Evolutionary conservation across 2,888 invertebrate genomes (phyloP), one percentile per base, ranked within the genome.

Genomic region (Drosophila paucipuncta): DNA sequence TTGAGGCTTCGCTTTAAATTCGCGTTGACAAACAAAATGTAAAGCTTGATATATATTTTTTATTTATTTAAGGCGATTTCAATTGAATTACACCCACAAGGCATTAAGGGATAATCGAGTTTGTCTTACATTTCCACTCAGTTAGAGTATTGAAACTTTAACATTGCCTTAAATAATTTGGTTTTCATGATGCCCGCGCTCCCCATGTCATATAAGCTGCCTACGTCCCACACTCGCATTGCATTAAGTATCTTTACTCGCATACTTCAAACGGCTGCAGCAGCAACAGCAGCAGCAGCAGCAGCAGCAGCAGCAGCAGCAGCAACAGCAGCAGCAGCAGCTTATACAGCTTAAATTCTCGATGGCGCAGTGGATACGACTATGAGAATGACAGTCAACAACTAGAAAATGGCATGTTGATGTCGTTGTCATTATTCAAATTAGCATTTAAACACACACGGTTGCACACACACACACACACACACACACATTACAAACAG

Each of bases 391-490:
- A 70, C 79, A 84, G 75, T 63, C 71, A 75, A 78, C 74, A 82
- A 76, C 80, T 83, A 85, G 89, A 88, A 87, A 90, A 88, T 90
- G 90, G 76, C 80, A 78, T 82, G 78, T 76, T 80, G 86, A 83
- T 83, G 87, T 89, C 86, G 89, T 80, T 88, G 82, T 90, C 90
- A 90, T 88, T 90, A 90, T 88, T 89, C 90, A 88, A 88, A 88
- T 90, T 88, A 90, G 87, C 82, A 83, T 76, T 82, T 86, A 78
- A 78, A 68, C 81, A 78, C 89, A 81, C 81, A 83, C 76, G 83
- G 74, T 53, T 75, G 75, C 74, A 80, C 73, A 61, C 58, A 76
- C 68, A 67, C 55, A 37, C 58, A 5, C 68, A 61, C 54, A 11
- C 37, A 43, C 39, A 37, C 58, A 41, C 68, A 67, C 52, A 43